phyloP scores from a whole-genome alignment of 2,888 invertebrate species.

The Pocota personata region DNA sequence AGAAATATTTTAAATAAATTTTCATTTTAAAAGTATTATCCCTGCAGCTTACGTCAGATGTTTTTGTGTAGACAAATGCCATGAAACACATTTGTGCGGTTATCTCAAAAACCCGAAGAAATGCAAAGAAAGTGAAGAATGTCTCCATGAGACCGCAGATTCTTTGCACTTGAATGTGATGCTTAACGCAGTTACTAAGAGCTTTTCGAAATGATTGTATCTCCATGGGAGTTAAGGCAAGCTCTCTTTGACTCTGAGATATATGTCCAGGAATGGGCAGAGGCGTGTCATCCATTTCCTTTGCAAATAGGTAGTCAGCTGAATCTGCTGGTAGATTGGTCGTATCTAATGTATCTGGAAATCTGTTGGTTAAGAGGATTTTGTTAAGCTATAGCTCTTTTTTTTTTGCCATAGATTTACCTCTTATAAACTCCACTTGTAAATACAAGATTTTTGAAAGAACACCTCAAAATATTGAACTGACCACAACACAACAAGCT shows the following conservation, averaged over 20 bases:
- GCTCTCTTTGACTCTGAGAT: too few relatives aligned
- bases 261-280: background rate
- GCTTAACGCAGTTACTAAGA: conserved; percentile 73
- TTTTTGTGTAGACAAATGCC: conserved; percentile 25
- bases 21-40: background rate
- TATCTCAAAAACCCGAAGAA: conserved; percentile 30
- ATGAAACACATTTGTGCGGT: conserved; percentile 48
- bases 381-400: background rate
- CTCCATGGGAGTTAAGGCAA: background rate
- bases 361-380: background rate
- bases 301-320: background rate
- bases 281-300: background rate
- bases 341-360: background rate
- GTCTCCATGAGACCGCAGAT: conserved; percentile 71
- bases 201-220: conserved; percentile 3
- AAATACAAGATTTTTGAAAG: conserved; percentile 59
- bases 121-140: conserved; percentile 29
- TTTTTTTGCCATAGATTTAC: background rate
- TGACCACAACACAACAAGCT: conserved; percentile 49
- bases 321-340: background rate
- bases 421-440: conserved; percentile 58
- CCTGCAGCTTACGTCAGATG: conserved; percentile 23
- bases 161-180: conserved; percentile 75
- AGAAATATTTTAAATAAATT: background rate
- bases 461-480: conserved; percentile 51